Conservation (phyloP, 37 sponge, comb jelly and placozoan genomes). For the Ianthella basta region DNA sequence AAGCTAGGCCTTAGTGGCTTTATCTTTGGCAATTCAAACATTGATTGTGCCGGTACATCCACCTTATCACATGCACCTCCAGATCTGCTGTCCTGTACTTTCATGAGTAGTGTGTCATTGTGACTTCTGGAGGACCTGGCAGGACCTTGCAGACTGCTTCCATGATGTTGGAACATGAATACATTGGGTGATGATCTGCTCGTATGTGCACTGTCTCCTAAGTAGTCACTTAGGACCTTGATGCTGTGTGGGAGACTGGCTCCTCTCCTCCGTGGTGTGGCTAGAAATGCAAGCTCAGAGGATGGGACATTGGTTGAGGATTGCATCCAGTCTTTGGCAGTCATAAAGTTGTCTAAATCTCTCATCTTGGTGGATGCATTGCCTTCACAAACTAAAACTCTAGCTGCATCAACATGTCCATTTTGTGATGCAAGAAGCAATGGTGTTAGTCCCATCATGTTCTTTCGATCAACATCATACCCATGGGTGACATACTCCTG, state of each 20-base stretch:
- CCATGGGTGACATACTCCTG: conserved; percentile 6
- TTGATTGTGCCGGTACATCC: neutral
- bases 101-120: neutral
- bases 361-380: conserved; percentile 70
- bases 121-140: neutral
- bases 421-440: conserved; percentile 66
- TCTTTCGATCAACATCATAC: conserved; percentile 58
- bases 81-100: neutral
- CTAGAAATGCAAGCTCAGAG: conserved; percentile 52
- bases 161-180: conserved; percentile 16
- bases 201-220: neutral
- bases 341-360: conserved; percentile 82
- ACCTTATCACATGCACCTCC: neutral
- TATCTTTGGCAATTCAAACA: neutral
- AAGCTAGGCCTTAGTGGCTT: neutral
- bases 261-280: conserved; percentile 21
- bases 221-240: conserved; percentile 72
- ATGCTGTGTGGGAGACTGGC: neutral
- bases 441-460: conserved; percentile 80
- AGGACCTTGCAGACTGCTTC: neutral
- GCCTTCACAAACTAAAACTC: conserved; percentile 60
- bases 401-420: conserved; percentile 58
- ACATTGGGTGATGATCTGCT: conserved; percentile 38
- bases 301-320: neutral
- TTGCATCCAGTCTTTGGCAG: conserved; percentile 73